phyloP scores from a whole-genome alignment of 1,140 invertebrate genomes.

The Lineus longissimus region DNA sequence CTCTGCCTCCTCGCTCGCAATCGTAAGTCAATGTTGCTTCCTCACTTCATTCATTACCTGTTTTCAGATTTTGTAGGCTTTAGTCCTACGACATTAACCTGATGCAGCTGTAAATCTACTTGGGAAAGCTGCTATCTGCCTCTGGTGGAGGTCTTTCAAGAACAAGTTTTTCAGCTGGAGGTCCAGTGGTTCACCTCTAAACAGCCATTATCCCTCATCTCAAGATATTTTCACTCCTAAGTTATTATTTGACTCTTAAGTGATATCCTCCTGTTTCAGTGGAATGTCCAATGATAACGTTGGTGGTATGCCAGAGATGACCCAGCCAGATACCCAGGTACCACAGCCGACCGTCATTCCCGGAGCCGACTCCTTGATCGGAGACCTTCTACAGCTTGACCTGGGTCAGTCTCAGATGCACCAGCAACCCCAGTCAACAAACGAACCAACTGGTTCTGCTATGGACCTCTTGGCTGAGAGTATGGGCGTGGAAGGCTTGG shows the following conservation, averaged over 20 bases:
- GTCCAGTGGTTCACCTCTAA: too few species aligned
- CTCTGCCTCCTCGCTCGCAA: slow-evolving; percentile 42
- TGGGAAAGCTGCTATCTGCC: too few species aligned
- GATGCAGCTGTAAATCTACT: too few species aligned
- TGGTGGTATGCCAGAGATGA: neutral
- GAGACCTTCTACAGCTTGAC: slow-evolving; percentile 95
- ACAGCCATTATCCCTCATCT: too few species aligned
- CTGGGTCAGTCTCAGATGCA: slow-evolving; percentile 60
- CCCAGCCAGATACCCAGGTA: slow-evolving; percentile 18
- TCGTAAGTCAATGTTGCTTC: slow-evolving; percentile 45
- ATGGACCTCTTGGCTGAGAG: slow-evolving; percentile 72
- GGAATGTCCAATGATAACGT: too few species aligned
- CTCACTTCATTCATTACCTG: too few species aligned
- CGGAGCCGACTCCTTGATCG: slow-evolving; percentile 89
- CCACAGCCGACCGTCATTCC: slow-evolving; percentile 74
- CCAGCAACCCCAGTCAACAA: slow-evolving; percentile 46
- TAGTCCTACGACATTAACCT: too few species aligned
- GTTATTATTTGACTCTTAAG: too few species aligned
- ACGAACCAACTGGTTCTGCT: slow-evolving; percentile 38
- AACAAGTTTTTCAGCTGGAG: too few species aligned
- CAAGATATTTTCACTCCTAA: too few species aligned
- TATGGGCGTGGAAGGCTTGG: slow-evolving; percentile 71
- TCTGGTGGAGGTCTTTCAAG: too few species aligned
- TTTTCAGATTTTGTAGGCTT: too few species aligned
- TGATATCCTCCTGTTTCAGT: neutral